Evolutionary conservation across 2,113 vertebrate genomes (phyloP).

Genomic region (Forbesichthys agassizii): DNA sequence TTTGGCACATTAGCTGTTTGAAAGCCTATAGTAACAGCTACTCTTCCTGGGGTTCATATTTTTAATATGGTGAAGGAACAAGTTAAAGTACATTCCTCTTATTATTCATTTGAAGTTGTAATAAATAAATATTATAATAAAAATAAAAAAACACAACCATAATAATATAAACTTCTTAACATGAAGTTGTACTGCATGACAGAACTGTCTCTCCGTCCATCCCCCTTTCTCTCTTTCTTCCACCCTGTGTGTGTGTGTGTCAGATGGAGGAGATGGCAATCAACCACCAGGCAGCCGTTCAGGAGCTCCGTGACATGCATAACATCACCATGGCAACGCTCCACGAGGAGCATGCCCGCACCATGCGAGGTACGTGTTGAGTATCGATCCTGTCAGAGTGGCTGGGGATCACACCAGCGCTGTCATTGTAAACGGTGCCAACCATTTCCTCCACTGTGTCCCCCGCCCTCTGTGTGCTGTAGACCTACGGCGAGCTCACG

Average conservation of each 20-base stretch:
- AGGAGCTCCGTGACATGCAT: conserved; percentile 86
- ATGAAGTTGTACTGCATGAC: too few relatives aligned
- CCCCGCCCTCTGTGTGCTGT: conserved; percentile 3
- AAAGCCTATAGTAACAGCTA: not conserved
- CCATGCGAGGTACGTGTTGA: conserved; percentile 82
- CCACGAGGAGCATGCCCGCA: conserved; percentile 86
- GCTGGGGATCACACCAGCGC: not conserved
- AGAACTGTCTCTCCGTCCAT: not conserved
- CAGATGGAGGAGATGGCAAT: conserved; percentile 89
- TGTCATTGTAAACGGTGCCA: not conserved
- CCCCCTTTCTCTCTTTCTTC: not conserved
- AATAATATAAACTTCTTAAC: too few relatives aligned
- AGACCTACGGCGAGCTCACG: conserved; percentile 89
- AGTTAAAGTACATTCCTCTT: too few relatives aligned
- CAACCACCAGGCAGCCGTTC: conserved; percentile 80
- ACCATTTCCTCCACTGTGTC: not conserved
- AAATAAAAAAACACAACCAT: too few relatives aligned
- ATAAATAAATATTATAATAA: too few relatives aligned
- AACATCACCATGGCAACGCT: conserved; percentile 81
- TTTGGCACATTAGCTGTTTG: too few relatives aligned
- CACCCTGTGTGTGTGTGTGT: conserved; percentile 14
- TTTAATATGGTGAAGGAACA: too few relatives aligned
- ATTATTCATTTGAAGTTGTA: too few relatives aligned
- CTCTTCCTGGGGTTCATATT: not conserved
- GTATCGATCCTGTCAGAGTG: not conserved